Percentiles rank a stretch among this genome's conserved stretches.
Conservation (phyloP, 1,140 invertebrate species). For the Prorops nasuta region DNA sequence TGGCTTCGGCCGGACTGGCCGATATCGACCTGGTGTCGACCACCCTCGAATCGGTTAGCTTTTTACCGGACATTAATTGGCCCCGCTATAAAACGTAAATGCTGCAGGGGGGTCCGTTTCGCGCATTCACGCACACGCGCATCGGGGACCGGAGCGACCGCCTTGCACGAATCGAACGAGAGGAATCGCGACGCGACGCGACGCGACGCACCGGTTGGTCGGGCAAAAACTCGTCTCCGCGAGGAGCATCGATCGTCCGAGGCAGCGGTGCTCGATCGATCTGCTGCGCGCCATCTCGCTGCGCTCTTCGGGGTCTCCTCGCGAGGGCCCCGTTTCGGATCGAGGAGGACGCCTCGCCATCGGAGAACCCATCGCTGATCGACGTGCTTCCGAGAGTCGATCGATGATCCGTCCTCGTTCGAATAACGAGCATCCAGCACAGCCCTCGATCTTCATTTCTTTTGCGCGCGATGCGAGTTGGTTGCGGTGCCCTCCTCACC, state of each 20-base stretch:
- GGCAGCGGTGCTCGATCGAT: not conserved
- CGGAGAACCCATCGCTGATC: too few species aligned
- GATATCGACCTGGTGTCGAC: constrained; percentile 31
- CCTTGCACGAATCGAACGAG: constrained; percentile 21
- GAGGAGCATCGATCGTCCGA: not conserved
- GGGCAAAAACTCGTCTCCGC: constrained; percentile 45
- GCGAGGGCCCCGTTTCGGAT: too few species aligned
- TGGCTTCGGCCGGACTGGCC: too few species aligned
- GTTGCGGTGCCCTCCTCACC: too few species aligned
- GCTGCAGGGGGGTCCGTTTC: constrained; percentile 7
- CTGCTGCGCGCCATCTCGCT: too few species aligned
- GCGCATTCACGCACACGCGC: not conserved
- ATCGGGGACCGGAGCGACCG: constrained; percentile 10
- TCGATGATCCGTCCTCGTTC: constrained; percentile 17
- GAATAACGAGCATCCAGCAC: not conserved
- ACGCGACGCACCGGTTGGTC: constrained; percentile 32
- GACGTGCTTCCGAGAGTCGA: constrained; percentile 29
- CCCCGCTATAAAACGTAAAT: constrained; percentile 39
- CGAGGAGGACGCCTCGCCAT: too few species aligned
- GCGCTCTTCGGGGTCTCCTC: too few species aligned
- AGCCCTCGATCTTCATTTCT: not conserved
- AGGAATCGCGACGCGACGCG: constrained; percentile 15
- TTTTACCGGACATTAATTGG: constrained; percentile 47
- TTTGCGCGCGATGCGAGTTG: too few species aligned
- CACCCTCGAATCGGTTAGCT: constrained; percentile 39